Base-by-base conservation (phyloP, 2,797 vertebrate species). In the Siniperca obscura region DNA sequence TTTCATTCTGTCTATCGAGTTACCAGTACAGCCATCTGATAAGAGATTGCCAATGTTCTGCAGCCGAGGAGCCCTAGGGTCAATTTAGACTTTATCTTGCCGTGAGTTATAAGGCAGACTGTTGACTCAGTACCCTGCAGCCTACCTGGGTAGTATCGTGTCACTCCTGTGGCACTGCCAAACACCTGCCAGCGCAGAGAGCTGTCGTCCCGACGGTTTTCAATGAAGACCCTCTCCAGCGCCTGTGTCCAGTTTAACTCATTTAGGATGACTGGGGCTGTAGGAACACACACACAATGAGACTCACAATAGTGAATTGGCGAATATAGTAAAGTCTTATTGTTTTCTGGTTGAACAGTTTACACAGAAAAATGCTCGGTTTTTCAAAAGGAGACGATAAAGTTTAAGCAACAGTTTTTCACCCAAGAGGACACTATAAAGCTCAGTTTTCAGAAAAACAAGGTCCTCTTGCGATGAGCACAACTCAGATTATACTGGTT, bases 211-310 rank as follows among this genome's bases (percentile, higher is more conserved):
- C 96, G 95, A 0, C 96, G 95, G 93, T 99, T 99, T 87, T 98
- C 97, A 0, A 98, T 97, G 90, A 99, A 99, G 55, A 98, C 96
- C 0, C 97, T 95, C 93, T 99, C 98, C 92, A 99, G 94, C 0
- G 97, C 96, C 88, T 99, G 97, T 0, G 98, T 99, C 98, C 98
- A 99, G 95, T 99, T 99, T 84, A 99, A 92, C 93, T 99, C 98
- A 0, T 99, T 99, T 38, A 99, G 96, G 91, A 99, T 99, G 74
- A 98, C 96, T 0, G 98, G 98, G 65, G 98, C 98, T 99, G 92
- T 6, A 30, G 34, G 38, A 36, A 44, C 60, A 84, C 72, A 80
- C 16, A 82, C 3, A 17, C 10, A 50, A 40, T 34, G 14, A 74
- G 67, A 67, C 44, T n/a, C 40, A 70, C 46, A 40, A 60, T 3